Evolutionary conservation across 2,113 vertebrate genomes (phyloP), one percentile per base, ranked within the genome.

Genomic region (Gambusia affinis): DNA sequence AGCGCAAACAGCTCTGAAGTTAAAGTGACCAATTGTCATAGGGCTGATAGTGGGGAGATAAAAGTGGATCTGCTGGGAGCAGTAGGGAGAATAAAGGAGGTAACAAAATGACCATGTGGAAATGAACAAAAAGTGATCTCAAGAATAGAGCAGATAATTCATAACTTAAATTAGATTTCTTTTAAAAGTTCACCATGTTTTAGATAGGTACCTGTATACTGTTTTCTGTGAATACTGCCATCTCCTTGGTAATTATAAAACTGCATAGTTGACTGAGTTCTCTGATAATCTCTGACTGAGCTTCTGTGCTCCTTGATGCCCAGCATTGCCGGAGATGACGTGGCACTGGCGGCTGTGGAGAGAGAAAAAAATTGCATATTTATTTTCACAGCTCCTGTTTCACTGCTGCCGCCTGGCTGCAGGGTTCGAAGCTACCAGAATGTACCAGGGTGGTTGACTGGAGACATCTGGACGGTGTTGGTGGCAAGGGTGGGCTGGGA

Each of bases 181-280:
- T 71, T 64, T 60, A 54, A 69, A 30, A 61, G 22, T 0, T 5
- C 14, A 67, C 35, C 10, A 30, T 33, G 42, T 85, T 67, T 78
- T 33, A 70, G 15, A 60, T 70, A 65, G 60, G 93, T 96, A 99
- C 98, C 97, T 94, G 95, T 96, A 83, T 96, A 96, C 69, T 96
- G 95, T 82, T 96, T 96, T 95, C 97, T 98, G 66, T 96, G 96
- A 68, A 93, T 81, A 80, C 94, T 94, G 93, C 94, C 90, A 79
- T 98, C 98, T 33, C 96, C 97, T 92, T 97, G 96, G 95, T 93
- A 96, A 84, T 95, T 97, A 90, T 97, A 98, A 95, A 97, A 97
- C 95, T 99, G 98, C 97, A 98, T 95, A 96, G 98, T 93, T 83
- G 96, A 94, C 89, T 95, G 96, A 5, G 95, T 94, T 89, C 96